These are phyloP conservation scores for Brenthis hecate DNA, from an alignment of 2,888 invertebrate genomes.

Conservation along the genomic window DNA sequence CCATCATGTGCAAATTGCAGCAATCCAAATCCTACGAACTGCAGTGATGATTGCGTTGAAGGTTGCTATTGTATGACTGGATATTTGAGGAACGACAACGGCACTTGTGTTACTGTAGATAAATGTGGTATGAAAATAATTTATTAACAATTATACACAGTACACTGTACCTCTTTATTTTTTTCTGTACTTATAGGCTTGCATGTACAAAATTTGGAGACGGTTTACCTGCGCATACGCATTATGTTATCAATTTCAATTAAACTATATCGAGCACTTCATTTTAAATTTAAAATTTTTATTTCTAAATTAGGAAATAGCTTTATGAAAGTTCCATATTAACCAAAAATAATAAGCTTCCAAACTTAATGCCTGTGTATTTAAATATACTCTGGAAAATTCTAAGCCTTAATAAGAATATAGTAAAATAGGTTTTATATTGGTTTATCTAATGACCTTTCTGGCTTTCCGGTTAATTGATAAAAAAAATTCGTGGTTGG, in stretches of 20 bases:
- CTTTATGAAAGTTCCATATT: too few species aligned
- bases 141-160: not conserved
- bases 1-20: slow-evolving; percentile 64
- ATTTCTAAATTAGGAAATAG: too few species aligned
- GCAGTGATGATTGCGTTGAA: slow-evolving; percentile 62
- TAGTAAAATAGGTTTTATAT: not conserved
- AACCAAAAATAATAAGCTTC: too few species aligned
- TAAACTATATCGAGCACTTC: too few species aligned
- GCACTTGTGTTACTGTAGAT: slow-evolving; percentile 63
- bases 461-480: slow-evolving; percentile 1
- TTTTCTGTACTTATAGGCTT: too few species aligned
- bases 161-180: not conserved
- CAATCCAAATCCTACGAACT: slow-evolving; percentile 54
- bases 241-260: too few species aligned
- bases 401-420: not conserved
- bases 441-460: not conserved
- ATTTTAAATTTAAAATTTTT: too few species aligned
- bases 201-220: too few species aligned
- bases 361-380: too few species aligned
- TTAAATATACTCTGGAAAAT: not conserved
- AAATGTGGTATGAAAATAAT: slow-evolving; percentile 55
- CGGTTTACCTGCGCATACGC: too few species aligned
- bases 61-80: slow-evolving; percentile 74
- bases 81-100: slow-evolving; percentile 65
- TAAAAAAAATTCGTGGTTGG: not conserved